These are phyloP conservation scores for Girardinichthys multiradiatus DNA, from an alignment of 2,113 vertebrate species.

Conservation along the genomic window DNA sequence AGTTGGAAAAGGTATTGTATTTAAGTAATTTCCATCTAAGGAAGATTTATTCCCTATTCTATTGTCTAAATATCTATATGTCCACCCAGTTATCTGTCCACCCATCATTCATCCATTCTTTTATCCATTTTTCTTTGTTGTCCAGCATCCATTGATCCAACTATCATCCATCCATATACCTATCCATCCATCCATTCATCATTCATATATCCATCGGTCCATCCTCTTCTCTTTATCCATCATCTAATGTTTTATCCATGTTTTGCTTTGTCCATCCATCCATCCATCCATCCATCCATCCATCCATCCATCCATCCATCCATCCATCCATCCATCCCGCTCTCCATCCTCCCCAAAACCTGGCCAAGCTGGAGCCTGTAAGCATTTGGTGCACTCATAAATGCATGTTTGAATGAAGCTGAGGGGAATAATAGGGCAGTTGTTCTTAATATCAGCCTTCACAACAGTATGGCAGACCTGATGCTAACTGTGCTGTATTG, in stretches of 20 bases:
- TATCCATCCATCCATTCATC: neutral
- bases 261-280: too few species aligned
- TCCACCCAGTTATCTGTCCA: too few species aligned
- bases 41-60: neutral
- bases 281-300: neutral
- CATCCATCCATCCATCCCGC: neutral
- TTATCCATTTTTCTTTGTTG: neutral
- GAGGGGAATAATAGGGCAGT: constrained; percentile 50
- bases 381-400: constrained; percentile 1
- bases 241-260: too few species aligned
- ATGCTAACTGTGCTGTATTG: constrained; percentile 41
- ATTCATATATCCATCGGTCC: neutral
- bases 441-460: constrained; percentile 56
- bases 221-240: neutral
- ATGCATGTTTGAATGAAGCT: constrained; percentile 17
- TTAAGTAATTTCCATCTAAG: neutral
- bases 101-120: neutral
- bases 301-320: neutral
- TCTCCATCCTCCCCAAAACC: neutral
- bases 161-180: neutral
- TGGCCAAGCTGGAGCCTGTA: neutral
- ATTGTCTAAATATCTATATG: too few species aligned
- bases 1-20: neutral
- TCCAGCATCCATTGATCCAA: neutral
- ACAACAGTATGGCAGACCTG: constrained; percentile 44